Conservation (phyloP, 1,140 invertebrate species). For the Arion vulgaris region DNA sequence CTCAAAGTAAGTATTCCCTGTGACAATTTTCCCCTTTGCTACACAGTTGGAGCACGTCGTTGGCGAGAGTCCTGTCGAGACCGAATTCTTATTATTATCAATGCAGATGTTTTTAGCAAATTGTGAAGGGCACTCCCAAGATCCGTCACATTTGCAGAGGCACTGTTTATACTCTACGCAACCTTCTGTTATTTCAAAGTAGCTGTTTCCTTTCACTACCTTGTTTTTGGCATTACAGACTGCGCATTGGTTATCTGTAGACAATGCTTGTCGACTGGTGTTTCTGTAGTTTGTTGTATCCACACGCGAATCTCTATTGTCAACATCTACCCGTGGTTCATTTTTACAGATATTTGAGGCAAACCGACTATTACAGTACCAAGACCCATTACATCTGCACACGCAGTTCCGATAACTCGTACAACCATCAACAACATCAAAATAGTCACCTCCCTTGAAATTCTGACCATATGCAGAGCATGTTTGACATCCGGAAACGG, state of each 20-base stretch:
- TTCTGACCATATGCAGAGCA: slow-evolving; percentile 22
- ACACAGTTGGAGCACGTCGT: slow-evolving; percentile 32
- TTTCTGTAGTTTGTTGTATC: slow-evolving; percentile 39
- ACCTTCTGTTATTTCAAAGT: slow-evolving; percentile 49
- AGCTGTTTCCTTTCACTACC: slow-evolving; percentile 42
- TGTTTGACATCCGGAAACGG: not conserved
- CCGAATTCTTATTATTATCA: not conserved
- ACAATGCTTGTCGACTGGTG: slow-evolving; percentile 24
- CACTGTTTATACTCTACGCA: slow-evolving; percentile 54
- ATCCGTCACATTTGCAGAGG: slow-evolving; percentile 52
- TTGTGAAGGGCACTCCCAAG: slow-evolving; percentile 52
- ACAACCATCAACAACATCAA: slow-evolving; percentile 48
- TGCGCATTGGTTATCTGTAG: slow-evolving; percentile 16
- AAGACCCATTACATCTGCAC: slow-evolving; percentile 39
- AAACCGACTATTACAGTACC: slow-evolving; percentile 23
- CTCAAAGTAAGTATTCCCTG: slow-evolving; percentile 52
- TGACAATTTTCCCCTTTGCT: slow-evolving; percentile 46
- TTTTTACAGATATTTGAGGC: slow-evolving; percentile 22
- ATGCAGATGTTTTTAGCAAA: slow-evolving; percentile 50
- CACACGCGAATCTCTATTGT: slow-evolving; percentile 21
- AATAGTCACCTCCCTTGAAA: slow-evolving; percentile 45
- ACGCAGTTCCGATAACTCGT: slow-evolving; percentile 37
- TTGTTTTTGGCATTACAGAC: slow-evolving; percentile 48
- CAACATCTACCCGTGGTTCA: not conserved
- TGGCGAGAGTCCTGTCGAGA: not conserved